Percentiles rank a stretch among this genome's conserved stretches.
Evolutionary conservation across 2,797 vertebrate species (phyloP).

Genomic region (Tadarida brasiliensis): DNA sequence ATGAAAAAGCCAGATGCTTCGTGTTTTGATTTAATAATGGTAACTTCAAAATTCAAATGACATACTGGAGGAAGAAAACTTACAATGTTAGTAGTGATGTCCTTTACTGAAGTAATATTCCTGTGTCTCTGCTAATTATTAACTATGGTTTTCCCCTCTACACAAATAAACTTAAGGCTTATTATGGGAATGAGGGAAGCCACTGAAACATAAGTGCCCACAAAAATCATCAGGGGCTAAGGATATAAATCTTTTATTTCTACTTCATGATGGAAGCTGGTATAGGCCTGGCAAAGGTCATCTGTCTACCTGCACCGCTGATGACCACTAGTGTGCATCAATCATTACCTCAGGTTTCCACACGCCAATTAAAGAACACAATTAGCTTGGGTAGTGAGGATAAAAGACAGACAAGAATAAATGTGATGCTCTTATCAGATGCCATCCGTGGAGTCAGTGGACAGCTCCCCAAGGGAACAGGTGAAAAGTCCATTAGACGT

Average conservation of each 20-base stretch:
- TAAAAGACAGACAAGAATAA: not conserved
- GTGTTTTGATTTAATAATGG: not conserved
- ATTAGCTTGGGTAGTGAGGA: not conserved
- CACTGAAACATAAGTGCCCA: not conserved
- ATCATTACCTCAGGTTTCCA: not conserved
- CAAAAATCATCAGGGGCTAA: not conserved
- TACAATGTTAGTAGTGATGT: slow-evolving; percentile 5
- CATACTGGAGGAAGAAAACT: not conserved
- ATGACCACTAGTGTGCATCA: not conserved
- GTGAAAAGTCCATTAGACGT: slow-evolving; percentile 11
- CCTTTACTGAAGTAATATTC: not conserved
- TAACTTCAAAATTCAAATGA: slow-evolving; percentile 7
- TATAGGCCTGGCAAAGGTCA: not conserved
- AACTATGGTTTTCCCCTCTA: not conserved
- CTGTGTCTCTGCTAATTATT: not conserved
- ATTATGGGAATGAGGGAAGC: not conserved
- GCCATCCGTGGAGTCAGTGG: not conserved
- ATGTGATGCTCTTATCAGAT: not conserved
- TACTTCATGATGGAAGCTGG: not conserved
- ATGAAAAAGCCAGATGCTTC: not conserved
- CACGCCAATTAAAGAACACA: not conserved
- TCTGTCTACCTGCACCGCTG: not conserved
- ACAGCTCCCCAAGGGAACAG: not conserved
- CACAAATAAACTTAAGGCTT: not conserved
- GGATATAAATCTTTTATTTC: not conserved